Evolutionary conservation across 2,797 vertebrate genomes (phyloP), one percentile per base, ranked within the genome.

Genomic region (Crotalus adamanteus): DNA sequence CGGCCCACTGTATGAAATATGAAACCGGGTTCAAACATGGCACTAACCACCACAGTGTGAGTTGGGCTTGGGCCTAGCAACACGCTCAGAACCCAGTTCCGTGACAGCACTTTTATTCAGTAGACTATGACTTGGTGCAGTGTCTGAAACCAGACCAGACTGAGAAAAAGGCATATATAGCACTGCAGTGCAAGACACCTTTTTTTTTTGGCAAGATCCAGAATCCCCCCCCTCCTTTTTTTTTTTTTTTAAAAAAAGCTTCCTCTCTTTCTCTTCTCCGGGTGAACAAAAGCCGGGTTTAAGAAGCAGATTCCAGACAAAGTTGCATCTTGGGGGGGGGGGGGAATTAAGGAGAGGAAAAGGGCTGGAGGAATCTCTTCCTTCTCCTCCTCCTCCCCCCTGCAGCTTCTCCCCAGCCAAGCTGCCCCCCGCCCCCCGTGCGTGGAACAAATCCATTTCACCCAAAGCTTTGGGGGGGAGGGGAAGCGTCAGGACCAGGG

Each of bases 221-320:
- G 5, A 47, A 26, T 47, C 31, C 47, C 8, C 0, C 13, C 18
- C 28, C 4, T 1, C 0, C 65, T 37, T 0, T 37, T 37, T 5
- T 61, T 5, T 61, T 61, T 26, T 5, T 61, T 61, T 26, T 37
- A 42, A 42, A 42, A 42, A n/a, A 65, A 42, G 13, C n/a, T 5
- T 18, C 20, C 20, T 37, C 55, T 37, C 51, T 25, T 65, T 3
- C 65, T 25, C 20, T 14, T 51, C 14, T 83, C 28, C 5, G 2
- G 55, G 31, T 31, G 47, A 57, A 88, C 6, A 56, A 73, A 92
- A 57, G 42, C 65, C 0, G 7, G 22, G 88, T 6, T 57, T 63
- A 12, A 18, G 55, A 55, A 73, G 28, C 60, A 69, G 89, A 37
- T 25, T 69, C 18, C 26, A n/a, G 53, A n/a, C 14, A 12, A 0